Evolutionary conservation across 2,113 vertebrate genomes (phyloP).

Genomic region (Otus sunia): DNA sequence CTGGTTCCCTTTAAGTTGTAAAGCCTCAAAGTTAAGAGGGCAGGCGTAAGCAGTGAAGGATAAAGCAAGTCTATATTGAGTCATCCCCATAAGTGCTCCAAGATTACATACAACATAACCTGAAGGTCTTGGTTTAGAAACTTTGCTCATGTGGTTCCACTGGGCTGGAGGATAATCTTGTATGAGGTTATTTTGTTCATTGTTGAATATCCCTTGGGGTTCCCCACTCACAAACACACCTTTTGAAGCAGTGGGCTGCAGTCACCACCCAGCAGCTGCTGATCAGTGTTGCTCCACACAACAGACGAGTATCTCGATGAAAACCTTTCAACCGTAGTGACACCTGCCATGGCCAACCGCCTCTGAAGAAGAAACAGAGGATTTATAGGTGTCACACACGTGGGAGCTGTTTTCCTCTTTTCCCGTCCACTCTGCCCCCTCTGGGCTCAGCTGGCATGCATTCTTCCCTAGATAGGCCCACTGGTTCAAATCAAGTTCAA

Average conservation of each 20-base stretch:
- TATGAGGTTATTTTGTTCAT: neutral
- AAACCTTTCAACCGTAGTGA: slow-evolving; percentile 83
- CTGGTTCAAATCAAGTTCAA: neutral
- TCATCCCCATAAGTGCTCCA: neutral
- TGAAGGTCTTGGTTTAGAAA: neutral
- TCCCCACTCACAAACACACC: slow-evolving; percentile 59
- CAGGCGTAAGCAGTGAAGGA: neutral
- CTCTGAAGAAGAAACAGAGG: slow-evolving; percentile 68
- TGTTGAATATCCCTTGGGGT: accelerated
- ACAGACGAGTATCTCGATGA: slow-evolving; percentile 71
- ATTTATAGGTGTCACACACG: neutral
- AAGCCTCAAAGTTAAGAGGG: neutral
- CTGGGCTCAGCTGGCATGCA: neutral
- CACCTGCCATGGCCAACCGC: slow-evolving; percentile 88
- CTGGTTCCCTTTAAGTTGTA: neutral
- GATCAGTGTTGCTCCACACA: slow-evolving; percentile 88
- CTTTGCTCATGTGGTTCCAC: neutral
- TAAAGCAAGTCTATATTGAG: neutral
- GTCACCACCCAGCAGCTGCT: slow-evolving; percentile 89
- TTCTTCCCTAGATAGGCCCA: neutral
- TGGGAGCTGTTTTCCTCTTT: neutral
- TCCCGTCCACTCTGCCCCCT: neutral
- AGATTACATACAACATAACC: neutral
- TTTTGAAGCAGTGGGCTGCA: slow-evolving; percentile 89
- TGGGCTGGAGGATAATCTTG: neutral